Evolutionary conservation across 2,113 vertebrate species (phyloP), one percentile per base, ranked within the genome.

Genomic region (Ornithorhynchus anatinus): DNA sequence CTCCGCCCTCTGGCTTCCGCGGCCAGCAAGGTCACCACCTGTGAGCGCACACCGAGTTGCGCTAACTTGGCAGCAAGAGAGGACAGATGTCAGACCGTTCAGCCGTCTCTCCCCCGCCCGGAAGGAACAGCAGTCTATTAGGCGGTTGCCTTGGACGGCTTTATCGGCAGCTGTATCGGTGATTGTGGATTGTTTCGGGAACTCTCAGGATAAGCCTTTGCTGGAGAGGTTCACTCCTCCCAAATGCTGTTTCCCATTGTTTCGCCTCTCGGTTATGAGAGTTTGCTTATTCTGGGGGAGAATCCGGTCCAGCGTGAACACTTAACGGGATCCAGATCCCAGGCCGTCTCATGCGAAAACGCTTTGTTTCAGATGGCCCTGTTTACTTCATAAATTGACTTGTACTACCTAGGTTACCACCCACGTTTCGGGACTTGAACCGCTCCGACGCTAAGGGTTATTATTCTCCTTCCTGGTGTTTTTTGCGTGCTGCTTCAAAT

Each of bases 31-130:
- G 29, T 59, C 57, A 32, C 15, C 63, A 77, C 71, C 58, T 82
- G 61, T 59, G 73, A 59, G 27, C 40, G 35, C 75, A 69, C 52
- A 48, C 16, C 22, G 33, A 73, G 71, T n/a, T n/a, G n/a, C n/a
- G n/a, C 59, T 36, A 74, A 33, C 17, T 45, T 83, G 72, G 37
- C 68, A 74, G 48, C n/a, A 63, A 20, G 29, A 3, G 2, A 45
- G 27, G 22, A 17, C 63, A 74, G 48, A 5, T 69, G 17, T 63
- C 29, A 10, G 17, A 19, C 8, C 35, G 13, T 12, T 54, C 16
- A 20, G 6, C 12, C 35, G 27, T 35, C 44, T 63, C n/a, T n/a
- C n/a, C 43, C 76, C 69, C 58, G 72, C 15, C 68, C 39, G 44
- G 53, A 0, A 64, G 57, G 53, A 58, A 20, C 45, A 68, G 36